Evolutionary conservation across 64 coral and sea anemone species (phyloP).

Genomic region (Dendrophyllia cribrosa): DNA sequence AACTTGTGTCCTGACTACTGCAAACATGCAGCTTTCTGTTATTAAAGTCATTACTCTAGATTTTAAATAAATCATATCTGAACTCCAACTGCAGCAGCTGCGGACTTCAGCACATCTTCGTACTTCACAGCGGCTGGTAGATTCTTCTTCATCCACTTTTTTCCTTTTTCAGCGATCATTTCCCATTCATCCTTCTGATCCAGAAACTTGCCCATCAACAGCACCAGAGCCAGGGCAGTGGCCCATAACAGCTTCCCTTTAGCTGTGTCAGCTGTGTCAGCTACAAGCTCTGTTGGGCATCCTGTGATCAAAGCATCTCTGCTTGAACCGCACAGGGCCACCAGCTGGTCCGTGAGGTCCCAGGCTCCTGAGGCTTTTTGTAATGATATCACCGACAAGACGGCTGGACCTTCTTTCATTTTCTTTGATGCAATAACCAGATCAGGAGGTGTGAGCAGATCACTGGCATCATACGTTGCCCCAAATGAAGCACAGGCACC

Average conservation of each 20-base stretch:
- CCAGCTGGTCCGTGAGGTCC: slow-evolving; percentile 64
- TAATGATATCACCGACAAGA: slow-evolving; percentile 42
- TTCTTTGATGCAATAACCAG: background rate
- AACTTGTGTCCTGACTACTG: too few relatives aligned
- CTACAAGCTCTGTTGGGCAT: background rate
- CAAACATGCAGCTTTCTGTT: too few relatives aligned
- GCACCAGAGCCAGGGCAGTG: slow-evolving; percentile 57
- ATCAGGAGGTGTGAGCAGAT: background rate
- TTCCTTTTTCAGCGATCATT: slow-evolving; percentile 58
- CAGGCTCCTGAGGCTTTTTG: slow-evolving; percentile 79
- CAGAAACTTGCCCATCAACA: slow-evolving; percentile 18
- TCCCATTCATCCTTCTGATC: slow-evolving; percentile 68
- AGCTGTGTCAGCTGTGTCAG: slow-evolving; percentile 7
- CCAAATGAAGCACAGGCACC: background rate
- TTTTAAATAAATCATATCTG: background rate
- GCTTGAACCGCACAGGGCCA: background rate
- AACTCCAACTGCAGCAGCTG: background rate
- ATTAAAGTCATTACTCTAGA: too few relatives aligned
- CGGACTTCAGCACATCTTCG: background rate
- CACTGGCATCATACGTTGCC: background rate
- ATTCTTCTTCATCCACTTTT: slow-evolving; percentile 55
- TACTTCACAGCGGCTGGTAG: background rate
- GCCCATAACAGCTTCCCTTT: slow-evolving; percentile 57
- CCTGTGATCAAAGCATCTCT: background rate
- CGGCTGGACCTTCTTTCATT: background rate